Evolutionary conservation across 1,140 invertebrate species (phyloP).

Genomic region (Palaemon carinicauda): DNA sequence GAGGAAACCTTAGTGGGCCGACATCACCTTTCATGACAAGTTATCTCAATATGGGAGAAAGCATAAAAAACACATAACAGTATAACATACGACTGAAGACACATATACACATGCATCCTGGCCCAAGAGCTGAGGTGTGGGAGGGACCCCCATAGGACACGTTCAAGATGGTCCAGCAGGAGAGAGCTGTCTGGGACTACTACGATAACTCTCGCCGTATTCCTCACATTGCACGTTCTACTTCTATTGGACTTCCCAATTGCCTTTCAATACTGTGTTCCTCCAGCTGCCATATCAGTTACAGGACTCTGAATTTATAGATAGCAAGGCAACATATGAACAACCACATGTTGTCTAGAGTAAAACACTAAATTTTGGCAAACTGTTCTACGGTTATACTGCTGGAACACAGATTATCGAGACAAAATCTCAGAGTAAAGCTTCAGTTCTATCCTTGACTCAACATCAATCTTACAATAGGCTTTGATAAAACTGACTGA

Average conservation of each 20-base stretch:
- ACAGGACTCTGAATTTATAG: too few species aligned
- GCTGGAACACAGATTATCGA: constrained; percentile 15
- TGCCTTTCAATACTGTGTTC: constrained; percentile 25
- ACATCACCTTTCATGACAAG: constrained; percentile 25
- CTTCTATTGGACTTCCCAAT: constrained; percentile 5
- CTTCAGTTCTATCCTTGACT: constrained; percentile 9
- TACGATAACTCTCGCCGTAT: not conserved
- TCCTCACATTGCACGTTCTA: not conserved
- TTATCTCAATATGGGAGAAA: constrained; percentile 17
- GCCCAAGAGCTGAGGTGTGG: constrained; percentile 4
- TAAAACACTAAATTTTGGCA: too few species aligned
- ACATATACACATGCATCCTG: constrained; percentile 27
- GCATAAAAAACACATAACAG: constrained; percentile 33
- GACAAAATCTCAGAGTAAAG: not conserved
- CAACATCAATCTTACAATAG: not conserved
- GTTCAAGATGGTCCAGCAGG: not conserved
- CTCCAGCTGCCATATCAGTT: not conserved
- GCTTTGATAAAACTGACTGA: not conserved
- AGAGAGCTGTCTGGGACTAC: not conserved
- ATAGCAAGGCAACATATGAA: too few species aligned
- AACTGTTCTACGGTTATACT: not conserved
- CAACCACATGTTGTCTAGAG: too few species aligned
- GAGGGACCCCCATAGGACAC: not conserved
- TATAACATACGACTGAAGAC: constrained; percentile 22
- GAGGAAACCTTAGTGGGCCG: constrained; percentile 27